Percentiles rank a stretch among this genome's conserved stretches.
These are phyloP conservation scores for Meganola albula DNA, from an alignment of 2,888 invertebrate species.

Conservation along the genomic window DNA sequence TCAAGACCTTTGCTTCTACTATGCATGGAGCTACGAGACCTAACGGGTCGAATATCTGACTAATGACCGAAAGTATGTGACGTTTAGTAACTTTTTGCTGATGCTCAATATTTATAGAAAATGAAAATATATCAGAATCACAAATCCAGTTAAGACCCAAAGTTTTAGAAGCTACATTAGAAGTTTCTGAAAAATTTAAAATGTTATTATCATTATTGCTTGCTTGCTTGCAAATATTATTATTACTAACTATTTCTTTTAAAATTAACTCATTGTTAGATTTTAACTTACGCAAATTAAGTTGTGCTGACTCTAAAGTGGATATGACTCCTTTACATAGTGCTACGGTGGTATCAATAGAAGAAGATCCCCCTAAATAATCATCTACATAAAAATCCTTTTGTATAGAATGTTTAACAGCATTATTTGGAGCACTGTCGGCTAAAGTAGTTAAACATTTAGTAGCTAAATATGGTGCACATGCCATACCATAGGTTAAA, in stretches of 20 bases:
- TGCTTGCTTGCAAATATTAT: neutral
- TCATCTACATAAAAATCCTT: constrained; percentile 23
- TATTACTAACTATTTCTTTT: neutral
- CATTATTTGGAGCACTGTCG: constrained; percentile 1
- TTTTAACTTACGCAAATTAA: neutral
- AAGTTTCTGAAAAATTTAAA: constrained; percentile 2
- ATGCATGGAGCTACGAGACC: constrained; percentile 23
- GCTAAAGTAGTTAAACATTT: constrained; percentile 18
- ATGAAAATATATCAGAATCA: constrained; percentile 17
- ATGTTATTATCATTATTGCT: too few relatives aligned
- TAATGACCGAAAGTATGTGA: constrained; percentile 13
- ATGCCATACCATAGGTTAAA: constrained; percentile 24
- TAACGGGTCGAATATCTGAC: constrained; percentile 25
- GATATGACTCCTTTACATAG: neutral
- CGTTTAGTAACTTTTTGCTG: constrained; percentile 25
- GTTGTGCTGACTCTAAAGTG: neutral
- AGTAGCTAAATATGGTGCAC: constrained; percentile 24
- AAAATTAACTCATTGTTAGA: neutral
- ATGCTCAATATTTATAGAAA: constrained; percentile 16
- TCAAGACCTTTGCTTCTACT: constrained; percentile 22
- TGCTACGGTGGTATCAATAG: neutral
- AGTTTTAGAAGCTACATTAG: constrained; percentile 15
- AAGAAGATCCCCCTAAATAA: constrained; percentile 14
- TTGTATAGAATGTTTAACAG: constrained; percentile 3
- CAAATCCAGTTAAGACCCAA: constrained; percentile 28